Evolutionary conservation across 2,797 vertebrate genomes (phyloP).

Genomic region (Serranus cabrilla): DNA sequence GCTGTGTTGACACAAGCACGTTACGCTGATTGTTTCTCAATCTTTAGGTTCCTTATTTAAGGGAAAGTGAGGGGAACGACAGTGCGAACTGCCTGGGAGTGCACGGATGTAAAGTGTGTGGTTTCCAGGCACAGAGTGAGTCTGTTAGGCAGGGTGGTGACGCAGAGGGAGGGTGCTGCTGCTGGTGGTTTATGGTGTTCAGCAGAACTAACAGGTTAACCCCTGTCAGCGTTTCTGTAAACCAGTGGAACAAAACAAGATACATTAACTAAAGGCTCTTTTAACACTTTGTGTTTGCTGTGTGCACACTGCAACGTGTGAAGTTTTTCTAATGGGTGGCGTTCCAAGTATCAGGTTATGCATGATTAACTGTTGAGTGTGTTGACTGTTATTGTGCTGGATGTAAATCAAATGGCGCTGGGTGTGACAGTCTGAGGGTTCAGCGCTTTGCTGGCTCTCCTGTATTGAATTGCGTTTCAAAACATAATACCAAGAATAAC

Average conservation of each 20-base stretch:
- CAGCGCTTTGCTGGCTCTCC: conserved; percentile 3
- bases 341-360: conserved; percentile 1
- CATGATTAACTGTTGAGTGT: conserved; percentile 3
- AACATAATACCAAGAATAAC: not conserved
- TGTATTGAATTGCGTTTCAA: not conserved
- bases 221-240: not conserved
- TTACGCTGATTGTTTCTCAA: not conserved
- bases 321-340: not conserved
- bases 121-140: conserved; percentile 11
- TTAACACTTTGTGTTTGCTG: not conserved
- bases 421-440: conserved; percentile 42
- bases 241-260: not conserved
- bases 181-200: not conserved
- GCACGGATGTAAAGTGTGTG: conserved; percentile 22
- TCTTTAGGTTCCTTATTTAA: not conserved
- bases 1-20: conserved; percentile 1
- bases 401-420: conserved; percentile 20
- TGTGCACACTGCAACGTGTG: not conserved
- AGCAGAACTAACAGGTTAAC: conserved; percentile 1
- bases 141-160: not conserved
- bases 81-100: not conserved
- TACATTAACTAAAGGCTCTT: not conserved
- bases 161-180: not conserved
- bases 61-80: conserved; percentile 1
- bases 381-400: conserved; percentile 22